These are phyloP conservation scores for Adelosebastes latens DNA, from an alignment of 2,797 vertebrate species.

Conservation along the genomic window DNA sequence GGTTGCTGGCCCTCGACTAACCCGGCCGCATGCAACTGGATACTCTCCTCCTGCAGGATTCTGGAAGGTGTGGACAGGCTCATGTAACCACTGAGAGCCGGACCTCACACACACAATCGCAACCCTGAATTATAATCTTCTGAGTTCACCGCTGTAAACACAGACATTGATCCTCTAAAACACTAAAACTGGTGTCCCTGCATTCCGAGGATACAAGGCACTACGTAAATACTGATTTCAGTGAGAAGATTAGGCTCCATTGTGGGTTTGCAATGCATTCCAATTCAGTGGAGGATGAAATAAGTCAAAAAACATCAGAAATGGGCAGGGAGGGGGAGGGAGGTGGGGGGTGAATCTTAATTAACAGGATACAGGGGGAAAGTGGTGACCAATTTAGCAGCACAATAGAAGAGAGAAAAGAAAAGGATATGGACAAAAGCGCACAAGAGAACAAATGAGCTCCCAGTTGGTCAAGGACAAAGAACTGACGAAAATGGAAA, in stretches of 20 bases:
- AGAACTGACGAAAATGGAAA: conserved; percentile 18
- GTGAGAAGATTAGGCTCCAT: not conserved
- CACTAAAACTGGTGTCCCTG: conserved; percentile 41
- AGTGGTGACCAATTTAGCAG: not conserved
- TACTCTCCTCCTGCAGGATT: conserved; percentile 57
- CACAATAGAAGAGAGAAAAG: conserved; percentile 24
- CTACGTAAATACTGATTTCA: conserved; percentile 5
- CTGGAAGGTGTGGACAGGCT: conserved; percentile 62
- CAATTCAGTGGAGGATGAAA: not conserved
- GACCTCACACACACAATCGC: conserved; percentile 43
- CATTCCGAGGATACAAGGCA: conserved; percentile 49
- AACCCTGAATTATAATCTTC: conserved; percentile 37
- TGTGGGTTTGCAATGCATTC: not conserved
- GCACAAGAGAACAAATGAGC: conserved; percentile 27
- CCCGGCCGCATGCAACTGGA: conserved; percentile 68
- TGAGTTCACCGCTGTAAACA: conserved; percentile 53
- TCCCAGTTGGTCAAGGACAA: conserved; percentile 34
- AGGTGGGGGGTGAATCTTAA: not conserved
- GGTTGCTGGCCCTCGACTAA: conserved; percentile 56
- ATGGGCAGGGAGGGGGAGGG: not conserved
- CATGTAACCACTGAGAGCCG: conserved; percentile 53
- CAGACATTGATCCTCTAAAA: conserved; percentile 18
- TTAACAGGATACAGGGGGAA: not conserved
- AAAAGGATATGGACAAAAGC: conserved; percentile 42
- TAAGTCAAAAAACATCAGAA: not conserved